Evolutionary conservation across 2,797 vertebrate genomes (phyloP).

Genomic region (Rhinichthys osculus): DNA sequence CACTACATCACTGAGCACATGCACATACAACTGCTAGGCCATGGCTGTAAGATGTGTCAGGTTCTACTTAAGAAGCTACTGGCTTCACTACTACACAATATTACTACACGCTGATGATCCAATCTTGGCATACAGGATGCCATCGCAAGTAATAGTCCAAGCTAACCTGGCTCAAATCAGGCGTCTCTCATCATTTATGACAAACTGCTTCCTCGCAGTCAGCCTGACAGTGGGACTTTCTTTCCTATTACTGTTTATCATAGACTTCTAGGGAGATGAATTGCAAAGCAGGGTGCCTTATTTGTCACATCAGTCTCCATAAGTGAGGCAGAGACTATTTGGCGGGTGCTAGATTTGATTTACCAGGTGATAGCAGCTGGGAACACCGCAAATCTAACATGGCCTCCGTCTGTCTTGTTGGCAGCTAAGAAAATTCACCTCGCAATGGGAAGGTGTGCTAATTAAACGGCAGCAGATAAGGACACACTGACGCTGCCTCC

Average conservation of each 20-base stretch:
- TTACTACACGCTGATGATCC: not conserved
- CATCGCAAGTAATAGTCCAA: constrained; percentile 5
- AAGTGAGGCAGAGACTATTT: constrained; percentile 68
- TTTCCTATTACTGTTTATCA: constrained; percentile 70
- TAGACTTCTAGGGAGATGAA: constrained; percentile 70
- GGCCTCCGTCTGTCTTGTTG: constrained; percentile 37
- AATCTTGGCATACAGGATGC: not conserved
- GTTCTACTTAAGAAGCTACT: not conserved
- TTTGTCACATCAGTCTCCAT: constrained; percentile 62
- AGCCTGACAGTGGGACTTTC: constrained; percentile 64
- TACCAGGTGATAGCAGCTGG: constrained; percentile 49
- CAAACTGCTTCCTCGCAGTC: constrained; percentile 63
- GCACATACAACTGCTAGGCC: not conserved
- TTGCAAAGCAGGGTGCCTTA: constrained; percentile 69
- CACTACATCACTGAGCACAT: no score
- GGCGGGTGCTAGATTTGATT: constrained; percentile 57
- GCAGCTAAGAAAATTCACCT: constrained; percentile 45
- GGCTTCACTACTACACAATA: not conserved
- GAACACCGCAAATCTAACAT: constrained; percentile 45
- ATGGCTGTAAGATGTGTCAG: not conserved
- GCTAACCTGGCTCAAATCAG: constrained; percentile 52
- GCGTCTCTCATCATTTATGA: constrained; percentile 64
- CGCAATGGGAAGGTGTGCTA: constrained; percentile 64
- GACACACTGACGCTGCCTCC: constrained; percentile 57
- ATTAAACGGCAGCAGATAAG: constrained; percentile 73